A percentile compares a stretch with the other conserved stretches of the same genome.
phyloP scores from a whole-genome alignment of 2,113 vertebrate species.

The Phaetusa simplex region DNA sequence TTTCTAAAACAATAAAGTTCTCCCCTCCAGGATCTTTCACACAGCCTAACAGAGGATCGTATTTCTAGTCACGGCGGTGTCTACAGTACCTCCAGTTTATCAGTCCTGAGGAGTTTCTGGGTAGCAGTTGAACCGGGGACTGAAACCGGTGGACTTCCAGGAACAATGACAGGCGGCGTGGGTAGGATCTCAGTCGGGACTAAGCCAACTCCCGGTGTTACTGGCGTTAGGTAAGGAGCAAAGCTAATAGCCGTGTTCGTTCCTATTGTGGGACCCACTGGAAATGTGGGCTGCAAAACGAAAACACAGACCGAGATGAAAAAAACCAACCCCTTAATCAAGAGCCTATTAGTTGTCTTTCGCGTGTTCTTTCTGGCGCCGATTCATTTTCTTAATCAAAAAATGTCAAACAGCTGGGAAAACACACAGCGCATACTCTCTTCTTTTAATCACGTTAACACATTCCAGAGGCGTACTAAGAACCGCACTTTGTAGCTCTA shows the following conservation, averaged over 20 bases:
- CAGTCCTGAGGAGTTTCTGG: slow-evolving; percentile 93
- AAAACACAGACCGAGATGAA: slow-evolving; percentile 69
- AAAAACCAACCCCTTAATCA: not conserved
- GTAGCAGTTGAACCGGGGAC: slow-evolving; percentile 87
- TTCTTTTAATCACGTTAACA: not conserved
- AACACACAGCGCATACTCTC: not conserved
- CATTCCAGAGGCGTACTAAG: not conserved
- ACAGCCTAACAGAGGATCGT: not conserved
- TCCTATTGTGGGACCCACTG: slow-evolving; percentile 90
- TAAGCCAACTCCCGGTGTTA: slow-evolving; percentile 91
- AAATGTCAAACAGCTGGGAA: slow-evolving; percentile 1
- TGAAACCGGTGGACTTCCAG: slow-evolving; percentile 87
- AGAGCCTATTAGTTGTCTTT: not conserved
- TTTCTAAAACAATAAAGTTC: not conserved
- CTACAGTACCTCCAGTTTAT: slow-evolving; percentile 91
- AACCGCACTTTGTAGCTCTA: not conserved
- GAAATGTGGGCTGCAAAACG: slow-evolving; percentile 88
- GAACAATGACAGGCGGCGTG: slow-evolving; percentile 84
- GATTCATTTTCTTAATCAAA: slow-evolving; percentile 18
- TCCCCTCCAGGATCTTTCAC: not conserved
- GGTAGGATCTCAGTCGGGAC: slow-evolving; percentile 93
- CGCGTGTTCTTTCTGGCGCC: not conserved
- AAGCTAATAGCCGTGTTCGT: slow-evolving; percentile 89
- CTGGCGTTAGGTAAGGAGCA: slow-evolving; percentile 89
- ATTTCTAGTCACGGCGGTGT: not conserved